phyloP scores from a whole-genome alignment of 2,888 invertebrate species.

The Eupithecia subumbrata region DNA sequence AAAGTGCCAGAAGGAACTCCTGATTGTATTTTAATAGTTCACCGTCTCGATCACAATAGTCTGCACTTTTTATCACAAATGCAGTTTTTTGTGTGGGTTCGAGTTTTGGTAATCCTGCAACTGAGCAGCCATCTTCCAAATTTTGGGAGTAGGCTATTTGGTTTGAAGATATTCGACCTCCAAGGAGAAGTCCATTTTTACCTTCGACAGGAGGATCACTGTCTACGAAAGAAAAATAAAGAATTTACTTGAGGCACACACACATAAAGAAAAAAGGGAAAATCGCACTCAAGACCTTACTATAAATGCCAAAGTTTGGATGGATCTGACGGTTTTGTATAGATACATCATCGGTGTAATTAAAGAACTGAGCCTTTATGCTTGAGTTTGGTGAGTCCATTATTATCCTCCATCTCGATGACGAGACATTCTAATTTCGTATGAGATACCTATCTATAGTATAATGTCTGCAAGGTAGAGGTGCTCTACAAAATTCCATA shows the following conservation, averaged over 20 bases:
- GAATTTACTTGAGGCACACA: too few relatives aligned
- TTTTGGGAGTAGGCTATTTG: conserved; percentile 73
- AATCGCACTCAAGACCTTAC: too few relatives aligned
- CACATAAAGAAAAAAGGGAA: too few relatives aligned
- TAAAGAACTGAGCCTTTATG: too few relatives aligned
- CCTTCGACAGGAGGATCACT: conserved; percentile 65
- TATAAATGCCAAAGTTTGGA: not conserved
- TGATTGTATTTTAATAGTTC: conserved; percentile 75
- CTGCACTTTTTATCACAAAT: conserved; percentile 72
- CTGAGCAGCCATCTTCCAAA: conserved; percentile 67
- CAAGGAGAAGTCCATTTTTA: conserved; percentile 66
- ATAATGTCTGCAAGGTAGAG: too few relatives aligned
- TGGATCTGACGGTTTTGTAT: too few relatives aligned
- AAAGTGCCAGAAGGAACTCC: conserved; percentile 71
- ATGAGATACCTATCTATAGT: too few relatives aligned
- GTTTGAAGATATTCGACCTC: conserved; percentile 70
- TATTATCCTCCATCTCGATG: too few relatives aligned
- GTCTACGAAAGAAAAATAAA: conserved; percentile 48
- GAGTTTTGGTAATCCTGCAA: conserved; percentile 57
- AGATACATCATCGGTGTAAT: too few relatives aligned
- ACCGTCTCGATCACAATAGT: conserved; percentile 71
- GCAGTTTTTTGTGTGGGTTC: conserved; percentile 61
- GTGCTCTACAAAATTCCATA: too few relatives aligned
- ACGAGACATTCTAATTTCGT: too few relatives aligned
- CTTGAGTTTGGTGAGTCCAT: not conserved